These are phyloP conservation scores for Centruroides vittatus DNA, from an alignment of 1,140 invertebrate genomes.

Conservation along the genomic window DNA sequence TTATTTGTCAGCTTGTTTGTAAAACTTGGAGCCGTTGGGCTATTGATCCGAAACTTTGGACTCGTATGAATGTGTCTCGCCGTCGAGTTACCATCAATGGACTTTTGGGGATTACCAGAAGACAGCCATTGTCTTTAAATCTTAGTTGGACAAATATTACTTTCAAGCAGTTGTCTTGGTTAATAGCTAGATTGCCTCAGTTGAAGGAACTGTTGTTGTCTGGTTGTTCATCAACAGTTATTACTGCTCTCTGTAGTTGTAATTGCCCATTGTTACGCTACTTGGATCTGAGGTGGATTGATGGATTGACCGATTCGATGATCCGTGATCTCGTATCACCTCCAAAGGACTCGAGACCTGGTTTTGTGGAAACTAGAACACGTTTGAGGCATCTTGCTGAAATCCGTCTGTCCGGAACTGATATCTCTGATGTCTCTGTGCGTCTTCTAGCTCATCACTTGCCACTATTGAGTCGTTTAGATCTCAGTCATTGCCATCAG, in stretches of 20 bases:
- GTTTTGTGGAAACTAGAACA: constrained; percentile 62
- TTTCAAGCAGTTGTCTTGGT: constrained; percentile 70
- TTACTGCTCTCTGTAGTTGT: constrained; percentile 64
- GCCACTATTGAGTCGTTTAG: constrained; percentile 51
- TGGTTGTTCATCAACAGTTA: constrained; percentile 53
- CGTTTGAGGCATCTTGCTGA: constrained; percentile 58
- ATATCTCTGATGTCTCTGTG: constrained; percentile 77
- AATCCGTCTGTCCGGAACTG: constrained; percentile 65
- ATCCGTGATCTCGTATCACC: constrained; percentile 55
- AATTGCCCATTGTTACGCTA: constrained; percentile 56
- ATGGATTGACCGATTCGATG: constrained; percentile 62
- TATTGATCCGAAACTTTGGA: constrained; percentile 71
- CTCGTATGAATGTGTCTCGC: constrained; percentile 50
- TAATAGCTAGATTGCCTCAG: constrained; percentile 65
- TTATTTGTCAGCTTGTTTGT: constrained; percentile 65
- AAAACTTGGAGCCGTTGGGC: constrained; percentile 70
- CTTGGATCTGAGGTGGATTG: constrained; percentile 65
- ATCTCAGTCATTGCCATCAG: constrained; percentile 69
- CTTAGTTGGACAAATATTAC: constrained; percentile 75
- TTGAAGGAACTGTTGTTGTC: constrained; percentile 61
- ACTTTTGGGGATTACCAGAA: constrained; percentile 63
- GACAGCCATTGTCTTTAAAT: constrained; percentile 63
- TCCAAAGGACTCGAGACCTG: constrained; percentile 66
- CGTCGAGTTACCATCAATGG: constrained; percentile 51
- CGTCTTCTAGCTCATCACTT: constrained; percentile 62